A percentile compares a stretch with the other conserved stretches of the same genome.
Conservation (phyloP, 1,140 invertebrate genomes). For the Leptoteleia sp. region DNA sequence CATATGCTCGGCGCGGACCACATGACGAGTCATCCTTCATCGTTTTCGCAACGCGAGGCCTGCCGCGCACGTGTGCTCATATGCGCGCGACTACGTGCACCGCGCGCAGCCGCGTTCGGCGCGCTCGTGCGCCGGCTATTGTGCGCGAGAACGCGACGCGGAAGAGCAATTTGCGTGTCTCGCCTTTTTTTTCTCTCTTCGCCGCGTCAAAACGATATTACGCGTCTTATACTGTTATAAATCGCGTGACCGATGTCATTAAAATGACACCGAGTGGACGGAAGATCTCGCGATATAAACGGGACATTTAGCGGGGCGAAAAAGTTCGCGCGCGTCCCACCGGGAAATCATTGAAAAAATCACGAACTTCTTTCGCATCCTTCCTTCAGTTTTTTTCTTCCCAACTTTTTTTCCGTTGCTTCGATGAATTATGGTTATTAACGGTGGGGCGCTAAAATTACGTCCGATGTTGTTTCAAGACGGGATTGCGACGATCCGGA, state of each 20-base stretch:
- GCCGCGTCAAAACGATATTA: conserved; percentile 43
- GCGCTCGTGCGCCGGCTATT: no score
- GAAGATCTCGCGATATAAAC: conserved; percentile 43
- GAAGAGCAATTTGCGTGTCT: conserved; percentile 53
- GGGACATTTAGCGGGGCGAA: conserved; percentile 36
- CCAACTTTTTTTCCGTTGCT: no score
- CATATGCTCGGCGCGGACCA: conserved; percentile 49
- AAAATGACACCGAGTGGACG: conserved; percentile 37
- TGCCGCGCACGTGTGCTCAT: background rate
- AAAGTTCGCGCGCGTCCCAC: no score
- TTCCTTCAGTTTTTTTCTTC: no score
- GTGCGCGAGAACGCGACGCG: conserved; percentile 36
- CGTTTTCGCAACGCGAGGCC: conserved; percentile 15
- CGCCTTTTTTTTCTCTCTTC: conserved; percentile 30
- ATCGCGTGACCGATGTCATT: conserved; percentile 61
- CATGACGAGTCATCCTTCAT: conserved; percentile 55
- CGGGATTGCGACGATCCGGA: no score
- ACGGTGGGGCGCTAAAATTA: no score
- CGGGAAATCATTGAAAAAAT: no score
- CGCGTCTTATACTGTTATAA: conserved; percentile 56
- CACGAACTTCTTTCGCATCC: no score
- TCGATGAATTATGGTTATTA: no score
- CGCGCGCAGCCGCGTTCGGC: no score
- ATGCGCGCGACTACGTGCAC: background rate
- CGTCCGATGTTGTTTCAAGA: no score